Conservation (phyloP, 1,140 invertebrate genomes). For the Lanistes nyassanus region DNA sequence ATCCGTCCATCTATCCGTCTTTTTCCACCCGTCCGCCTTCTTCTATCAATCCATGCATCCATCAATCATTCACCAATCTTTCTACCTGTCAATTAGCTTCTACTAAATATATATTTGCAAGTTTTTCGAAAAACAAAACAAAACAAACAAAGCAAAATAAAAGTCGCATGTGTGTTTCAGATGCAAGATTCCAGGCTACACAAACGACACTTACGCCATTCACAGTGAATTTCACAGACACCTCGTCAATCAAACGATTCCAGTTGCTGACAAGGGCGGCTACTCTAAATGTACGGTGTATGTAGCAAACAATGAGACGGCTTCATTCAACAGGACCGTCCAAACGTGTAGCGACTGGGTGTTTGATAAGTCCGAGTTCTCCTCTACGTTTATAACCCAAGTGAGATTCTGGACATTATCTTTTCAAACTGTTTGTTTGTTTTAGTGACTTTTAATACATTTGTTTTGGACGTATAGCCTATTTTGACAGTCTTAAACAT, state of each 20-base stretch:
- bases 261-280: constrained; percentile 18
- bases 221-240: constrained; percentile 28
- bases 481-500: too few species aligned
- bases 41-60: background rate
- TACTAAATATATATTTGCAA: too few species aligned
- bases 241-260: constrained; percentile 41
- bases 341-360: constrained; percentile 42
- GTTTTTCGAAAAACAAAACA: too few species aligned
- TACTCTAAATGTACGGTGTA: constrained; percentile 11
- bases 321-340: background rate
- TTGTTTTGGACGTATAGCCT: too few species aligned
- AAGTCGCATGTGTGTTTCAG: constrained; percentile 17
- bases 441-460: too few species aligned
- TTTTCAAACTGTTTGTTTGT: too few species aligned
- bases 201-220: constrained; percentile 45
- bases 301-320: background rate
- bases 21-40: background rate
- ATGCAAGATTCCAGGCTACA: constrained; percentile 36
- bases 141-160: too few species aligned
- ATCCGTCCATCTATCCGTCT: background rate
- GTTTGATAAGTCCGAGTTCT: constrained; percentile 41
- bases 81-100: background rate
- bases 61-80: background rate
- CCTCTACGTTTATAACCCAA: constrained; percentile 35
- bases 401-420: constrained; percentile 16